phyloP scores from a whole-genome alignment of 1,140 invertebrate genomes.

The Drosophila fuyamai region DNA sequence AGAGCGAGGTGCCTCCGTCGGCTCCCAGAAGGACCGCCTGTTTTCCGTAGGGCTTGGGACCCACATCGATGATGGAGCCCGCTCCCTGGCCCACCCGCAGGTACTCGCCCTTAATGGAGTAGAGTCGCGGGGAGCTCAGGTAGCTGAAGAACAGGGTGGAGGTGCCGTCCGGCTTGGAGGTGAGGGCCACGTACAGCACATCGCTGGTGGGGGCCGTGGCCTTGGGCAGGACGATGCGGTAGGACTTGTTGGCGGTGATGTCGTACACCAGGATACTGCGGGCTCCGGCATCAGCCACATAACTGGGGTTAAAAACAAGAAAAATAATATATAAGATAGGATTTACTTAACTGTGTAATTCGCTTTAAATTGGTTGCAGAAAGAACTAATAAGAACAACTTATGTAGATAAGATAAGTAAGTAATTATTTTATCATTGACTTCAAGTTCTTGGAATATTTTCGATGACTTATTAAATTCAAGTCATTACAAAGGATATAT shows the following conservation, averaged over 20 bases:
- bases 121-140: slow-evolving; percentile 86
- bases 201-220: slow-evolving; percentile 85
- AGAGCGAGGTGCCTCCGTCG: slow-evolving; percentile 86
- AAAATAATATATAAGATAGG: neutral
- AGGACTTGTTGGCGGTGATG: slow-evolving; percentile 85
- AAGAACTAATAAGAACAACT: neutral
- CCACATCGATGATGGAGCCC: slow-evolving; percentile 86
- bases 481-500: no score
- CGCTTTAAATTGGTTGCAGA: neutral
- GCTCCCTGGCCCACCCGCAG: slow-evolving; percentile 85
- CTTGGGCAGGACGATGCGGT: slow-evolving; percentile 86
- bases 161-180: slow-evolving; percentile 85
- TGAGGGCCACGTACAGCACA: slow-evolving; percentile 87
- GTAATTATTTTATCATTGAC: no score
- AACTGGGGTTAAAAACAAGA: slow-evolving; percentile 57
- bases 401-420: neutral
- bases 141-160: slow-evolving; percentile 87
- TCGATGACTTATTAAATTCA: no score
- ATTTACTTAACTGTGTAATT: neutral
- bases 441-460: no score
- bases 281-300: slow-evolving; percentile 87
- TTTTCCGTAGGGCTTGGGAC: slow-evolving; percentile 85
- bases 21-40: slow-evolving; percentile 87
- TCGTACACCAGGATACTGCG: slow-evolving; percentile 87
- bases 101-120: slow-evolving; percentile 86